Evolutionary conservation across 2,113 vertebrate genomes (phyloP).

Genomic region (Hydrochoerus hydrochaeris): DNA sequence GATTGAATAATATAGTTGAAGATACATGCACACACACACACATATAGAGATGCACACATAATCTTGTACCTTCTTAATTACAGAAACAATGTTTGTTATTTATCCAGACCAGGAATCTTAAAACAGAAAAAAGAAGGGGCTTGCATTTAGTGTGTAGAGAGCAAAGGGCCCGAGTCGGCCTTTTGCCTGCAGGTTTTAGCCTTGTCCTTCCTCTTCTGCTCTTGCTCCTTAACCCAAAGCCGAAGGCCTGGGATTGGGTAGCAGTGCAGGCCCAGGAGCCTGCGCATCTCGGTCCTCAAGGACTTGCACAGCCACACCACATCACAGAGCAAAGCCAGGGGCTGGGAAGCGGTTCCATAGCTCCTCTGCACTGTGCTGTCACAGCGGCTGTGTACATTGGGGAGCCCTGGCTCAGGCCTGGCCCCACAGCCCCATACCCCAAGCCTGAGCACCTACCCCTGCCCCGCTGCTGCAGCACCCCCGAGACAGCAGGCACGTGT

Average conservation of each 20-base stretch:
- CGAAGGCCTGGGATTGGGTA: no score
- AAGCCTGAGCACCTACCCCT: neutral
- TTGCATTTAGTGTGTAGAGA: neutral
- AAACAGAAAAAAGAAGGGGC: neutral
- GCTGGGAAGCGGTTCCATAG: neutral
- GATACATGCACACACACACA: neutral
- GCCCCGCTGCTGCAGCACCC: neutral
- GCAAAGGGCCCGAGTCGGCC: neutral
- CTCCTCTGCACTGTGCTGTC: fast-evolving
- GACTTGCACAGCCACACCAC: neutral
- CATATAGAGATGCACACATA: neutral
- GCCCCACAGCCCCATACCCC: neutral
- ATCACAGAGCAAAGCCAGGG: neutral
- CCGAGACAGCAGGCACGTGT: neutral
- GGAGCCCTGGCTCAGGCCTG: neutral
- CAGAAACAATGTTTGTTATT: neutral
- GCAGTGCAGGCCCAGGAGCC: neutral
- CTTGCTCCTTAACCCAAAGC: neutral
- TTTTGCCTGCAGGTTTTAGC: no score
- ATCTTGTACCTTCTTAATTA: neutral
- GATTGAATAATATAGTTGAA: neutral
- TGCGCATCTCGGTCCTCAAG: neutral
- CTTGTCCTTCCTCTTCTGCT: neutral
- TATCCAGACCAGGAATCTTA: neutral
- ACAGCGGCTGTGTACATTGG: fast-evolving